A percentile compares a stretch with the other conserved stretches of the same genome.
These are phyloP conservation scores for Leptinotarsa peninsularis DNA, from an alignment of 2,888 invertebrate genomes.

Conservation along the genomic window DNA sequence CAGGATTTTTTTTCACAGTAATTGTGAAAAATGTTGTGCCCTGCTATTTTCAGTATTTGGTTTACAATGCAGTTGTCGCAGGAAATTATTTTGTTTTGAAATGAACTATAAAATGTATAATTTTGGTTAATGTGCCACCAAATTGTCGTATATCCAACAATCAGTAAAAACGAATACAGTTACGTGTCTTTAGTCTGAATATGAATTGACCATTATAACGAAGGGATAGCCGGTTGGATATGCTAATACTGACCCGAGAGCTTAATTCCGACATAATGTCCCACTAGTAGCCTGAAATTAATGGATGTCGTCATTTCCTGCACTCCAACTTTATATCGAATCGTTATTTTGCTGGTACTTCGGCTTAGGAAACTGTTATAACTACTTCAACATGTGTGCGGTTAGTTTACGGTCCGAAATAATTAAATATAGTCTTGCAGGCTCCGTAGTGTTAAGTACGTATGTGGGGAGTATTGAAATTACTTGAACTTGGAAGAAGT, in stretches of 20 bases:
- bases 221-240: conserved; percentile 56
- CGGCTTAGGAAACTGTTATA: conserved; percentile 46
- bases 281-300: conserved; percentile 58
- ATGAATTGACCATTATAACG: conserved; percentile 20
- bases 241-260: conserved; percentile 60
- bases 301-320: conserved; percentile 55
- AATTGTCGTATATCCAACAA: not conserved
- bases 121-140: not conserved
- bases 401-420: conserved; percentile 35
- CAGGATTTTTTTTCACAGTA: no score
- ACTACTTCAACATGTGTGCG: conserved; percentile 51
- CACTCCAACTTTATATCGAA: conserved; percentile 56
- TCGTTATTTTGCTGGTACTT: conserved; percentile 47
- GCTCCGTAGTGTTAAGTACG: not conserved
- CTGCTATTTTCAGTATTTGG: no score
- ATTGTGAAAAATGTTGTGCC: no score
- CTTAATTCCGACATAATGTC: conserved; percentile 61
- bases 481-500: no score
- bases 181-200: conserved; percentile 14
- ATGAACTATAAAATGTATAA: no score
- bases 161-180: conserved; percentile 19
- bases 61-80: no score
- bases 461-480: not conserved
- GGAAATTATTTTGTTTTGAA: no score
- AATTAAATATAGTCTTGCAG: not conserved